These are phyloP conservation scores for Cydia fagiglandana DNA, from an alignment of 1,140 invertebrate genomes.

Conservation along the genomic window DNA sequence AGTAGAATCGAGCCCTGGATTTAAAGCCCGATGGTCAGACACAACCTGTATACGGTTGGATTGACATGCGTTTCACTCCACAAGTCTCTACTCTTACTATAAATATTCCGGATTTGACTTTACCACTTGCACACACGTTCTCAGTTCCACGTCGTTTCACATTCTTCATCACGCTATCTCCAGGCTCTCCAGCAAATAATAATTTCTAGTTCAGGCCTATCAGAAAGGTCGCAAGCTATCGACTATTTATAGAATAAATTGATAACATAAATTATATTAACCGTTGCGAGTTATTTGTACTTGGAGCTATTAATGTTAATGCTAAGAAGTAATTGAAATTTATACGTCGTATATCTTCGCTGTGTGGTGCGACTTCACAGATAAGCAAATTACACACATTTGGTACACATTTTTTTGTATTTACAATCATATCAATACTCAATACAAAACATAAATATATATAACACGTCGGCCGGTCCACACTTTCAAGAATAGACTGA, in stretches of 20 bases:
- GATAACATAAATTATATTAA: conserved; percentile 21
- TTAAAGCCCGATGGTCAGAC: too few relatives aligned
- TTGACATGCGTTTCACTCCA: neutral
- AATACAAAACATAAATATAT: too few relatives aligned
- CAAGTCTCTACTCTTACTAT: neutral
- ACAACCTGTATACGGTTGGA: neutral
- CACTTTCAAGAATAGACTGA: too few relatives aligned
- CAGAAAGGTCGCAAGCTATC: conserved; percentile 27
- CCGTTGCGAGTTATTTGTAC: conserved; percentile 10
- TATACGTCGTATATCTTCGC: neutral
- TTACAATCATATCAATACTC: too few relatives aligned
- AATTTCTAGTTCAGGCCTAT: conserved; percentile 19
- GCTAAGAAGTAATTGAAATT: neutral
- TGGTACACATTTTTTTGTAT: too few relatives aligned
- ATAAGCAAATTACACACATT: neutral
- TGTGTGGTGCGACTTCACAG: neutral
- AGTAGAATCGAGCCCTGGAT: too few relatives aligned
- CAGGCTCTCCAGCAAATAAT: conserved; percentile 8
- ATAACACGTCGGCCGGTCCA: too few relatives aligned
- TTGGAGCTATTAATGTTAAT: neutral
- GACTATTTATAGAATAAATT: conserved; percentile 5
- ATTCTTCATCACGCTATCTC: conserved; percentile 18
- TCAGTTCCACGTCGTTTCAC: conserved; percentile 4
- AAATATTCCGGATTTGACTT: neutral
- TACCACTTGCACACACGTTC: neutral